Percentiles rank a stretch among this genome's conserved stretches.
These are phyloP conservation scores for Orthosia gothica DNA, from an alignment of 2,888 invertebrate species.

Conservation along the genomic window DNA sequence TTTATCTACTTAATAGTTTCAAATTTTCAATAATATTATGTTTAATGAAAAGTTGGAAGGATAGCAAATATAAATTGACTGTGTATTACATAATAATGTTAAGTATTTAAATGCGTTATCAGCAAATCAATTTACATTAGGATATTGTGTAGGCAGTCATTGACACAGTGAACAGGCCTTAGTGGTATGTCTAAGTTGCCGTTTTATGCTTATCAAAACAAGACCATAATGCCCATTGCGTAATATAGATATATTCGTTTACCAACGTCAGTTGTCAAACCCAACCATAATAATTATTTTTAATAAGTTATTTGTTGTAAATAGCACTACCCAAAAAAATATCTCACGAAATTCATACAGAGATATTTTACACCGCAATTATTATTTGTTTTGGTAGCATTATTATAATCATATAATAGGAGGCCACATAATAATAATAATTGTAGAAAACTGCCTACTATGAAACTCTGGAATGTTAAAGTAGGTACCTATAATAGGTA, in stretches of 20 bases:
- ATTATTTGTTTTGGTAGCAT: slow-evolving; percentile 2
- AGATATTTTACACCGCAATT: slow-evolving; percentile 15
- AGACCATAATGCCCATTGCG: background rate
- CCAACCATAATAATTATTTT: background rate
- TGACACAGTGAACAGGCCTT: background rate
- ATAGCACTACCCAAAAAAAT: background rate
- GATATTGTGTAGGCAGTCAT: background rate
- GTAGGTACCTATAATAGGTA: background rate
- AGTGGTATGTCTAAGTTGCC: background rate
- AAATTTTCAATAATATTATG: slow-evolving; percentile 5
- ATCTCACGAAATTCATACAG: background rate
- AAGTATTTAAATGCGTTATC: background rate
- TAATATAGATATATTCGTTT: background rate
- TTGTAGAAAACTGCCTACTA: background rate
- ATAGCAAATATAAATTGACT: background rate
- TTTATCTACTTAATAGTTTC: background rate
- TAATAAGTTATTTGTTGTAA: background rate
- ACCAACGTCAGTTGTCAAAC: background rate
- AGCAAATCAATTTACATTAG: slow-evolving; percentile 2
- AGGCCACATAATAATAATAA: slow-evolving; percentile 3
- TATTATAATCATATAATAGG: background rate
- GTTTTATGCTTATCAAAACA: background rate
- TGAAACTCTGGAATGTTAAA: slow-evolving; percentile 9
- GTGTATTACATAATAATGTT: background rate
- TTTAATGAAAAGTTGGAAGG: background rate